A percentile compares a stretch with the other conserved stretches of the same genome.
phyloP scores from a whole-genome alignment of 92 coral and sea anemone genomes.

The Scolanthus callimorphus region DNA sequence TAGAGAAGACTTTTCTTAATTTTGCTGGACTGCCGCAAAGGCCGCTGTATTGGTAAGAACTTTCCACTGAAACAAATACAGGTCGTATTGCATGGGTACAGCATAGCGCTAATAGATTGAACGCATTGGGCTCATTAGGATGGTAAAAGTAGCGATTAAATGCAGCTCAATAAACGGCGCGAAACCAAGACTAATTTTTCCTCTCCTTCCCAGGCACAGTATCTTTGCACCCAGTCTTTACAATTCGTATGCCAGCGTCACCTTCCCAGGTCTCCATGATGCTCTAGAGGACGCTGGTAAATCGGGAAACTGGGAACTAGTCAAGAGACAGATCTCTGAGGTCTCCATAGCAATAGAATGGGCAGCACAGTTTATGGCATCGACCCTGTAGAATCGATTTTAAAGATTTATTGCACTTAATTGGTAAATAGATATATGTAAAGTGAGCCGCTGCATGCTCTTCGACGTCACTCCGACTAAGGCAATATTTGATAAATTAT shows the following conservation, averaged over 20 bases:
- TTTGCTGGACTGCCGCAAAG: conserved; percentile 80
- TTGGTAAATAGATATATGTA: too few species aligned
- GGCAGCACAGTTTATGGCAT: conserved; percentile 74
- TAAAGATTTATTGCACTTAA: too few species aligned
- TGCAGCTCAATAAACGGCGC: too few species aligned
- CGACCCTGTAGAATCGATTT: too few species aligned
- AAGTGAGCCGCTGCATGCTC: too few species aligned
- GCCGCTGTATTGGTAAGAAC: conserved; percentile 74
- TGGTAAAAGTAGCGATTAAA: too few species aligned
- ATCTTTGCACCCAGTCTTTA: conserved; percentile 89
- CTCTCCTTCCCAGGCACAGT: conserved; percentile 64
- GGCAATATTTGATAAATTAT: too few species aligned
- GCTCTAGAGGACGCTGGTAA: conserved; percentile 59
- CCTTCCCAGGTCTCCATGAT: conserved; percentile 94
- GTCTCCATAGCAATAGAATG: conserved; percentile 64
- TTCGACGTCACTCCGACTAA: too few species aligned
- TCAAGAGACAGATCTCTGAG: conserved; percentile 56
- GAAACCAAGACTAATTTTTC: neutral
- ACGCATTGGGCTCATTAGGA: too few species aligned
- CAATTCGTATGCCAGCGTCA: conserved; percentile 85
- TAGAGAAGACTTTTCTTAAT: conserved; percentile 77
- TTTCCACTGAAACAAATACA: neutral
- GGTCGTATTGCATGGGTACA: neutral
- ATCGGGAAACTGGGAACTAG: conserved; percentile 55
- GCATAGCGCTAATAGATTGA: too few species aligned